These are phyloP conservation scores for Talpa occidentalis DNA, from an alignment of 2,113 vertebrate species.

Conservation along the genomic window DNA sequence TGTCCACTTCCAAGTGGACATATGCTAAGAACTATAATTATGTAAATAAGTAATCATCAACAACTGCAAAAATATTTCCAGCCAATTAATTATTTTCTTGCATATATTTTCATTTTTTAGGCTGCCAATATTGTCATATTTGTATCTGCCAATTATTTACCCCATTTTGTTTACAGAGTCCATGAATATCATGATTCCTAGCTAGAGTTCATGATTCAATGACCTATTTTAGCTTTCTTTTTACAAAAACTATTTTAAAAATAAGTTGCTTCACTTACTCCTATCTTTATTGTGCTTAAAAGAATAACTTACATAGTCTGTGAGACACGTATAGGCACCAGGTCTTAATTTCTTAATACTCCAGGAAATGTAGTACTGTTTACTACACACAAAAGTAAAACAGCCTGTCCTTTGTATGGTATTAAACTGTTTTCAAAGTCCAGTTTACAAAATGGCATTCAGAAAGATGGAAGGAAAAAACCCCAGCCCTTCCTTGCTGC, in stretches of 20 bases:
- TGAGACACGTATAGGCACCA: not conserved
- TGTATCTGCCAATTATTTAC: not conserved
- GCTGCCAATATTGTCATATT: not conserved
- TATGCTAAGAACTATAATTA: not conserved
- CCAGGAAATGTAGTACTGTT: not conserved
- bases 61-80: not conserved
- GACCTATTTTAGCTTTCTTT: not conserved
- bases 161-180: not conserved
- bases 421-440: constrained; percentile 16
- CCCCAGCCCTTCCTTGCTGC: constrained; percentile 51
- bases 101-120: not conserved
- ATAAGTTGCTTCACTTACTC: not conserved
- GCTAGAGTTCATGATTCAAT: not conserved
- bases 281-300: not conserved
- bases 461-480: not conserved
- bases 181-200: not conserved
- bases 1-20: not conserved
- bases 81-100: not conserved
- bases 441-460: not conserved
- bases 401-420: not conserved
- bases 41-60: not conserved
- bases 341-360: not conserved
- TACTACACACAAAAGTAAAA: not conserved
- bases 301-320: not conserved
- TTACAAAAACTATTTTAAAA: not conserved